These are phyloP conservation scores for Acrobasis repandana DNA, from an alignment of 2,888 invertebrate species.

Conservation along the genomic window DNA sequence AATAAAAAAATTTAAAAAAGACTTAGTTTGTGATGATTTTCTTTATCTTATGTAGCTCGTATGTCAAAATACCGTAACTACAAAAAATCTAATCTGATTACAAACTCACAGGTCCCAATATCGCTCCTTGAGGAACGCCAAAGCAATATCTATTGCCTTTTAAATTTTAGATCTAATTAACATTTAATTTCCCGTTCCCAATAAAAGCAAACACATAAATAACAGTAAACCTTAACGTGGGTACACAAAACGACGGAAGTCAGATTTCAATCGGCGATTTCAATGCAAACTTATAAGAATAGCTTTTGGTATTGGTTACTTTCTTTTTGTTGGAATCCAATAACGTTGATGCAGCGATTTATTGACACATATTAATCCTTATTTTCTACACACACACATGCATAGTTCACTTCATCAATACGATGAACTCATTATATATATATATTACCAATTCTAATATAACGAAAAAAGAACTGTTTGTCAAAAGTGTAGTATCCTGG, in stretches of 20 bases:
- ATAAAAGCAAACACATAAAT: background rate
- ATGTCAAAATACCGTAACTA: background rate
- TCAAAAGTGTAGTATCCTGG: too few relatives aligned
- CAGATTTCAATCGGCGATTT: constrained; percentile 33
- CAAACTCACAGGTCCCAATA: background rate
- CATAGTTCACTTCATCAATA: too few relatives aligned
- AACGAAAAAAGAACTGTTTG: too few relatives aligned
- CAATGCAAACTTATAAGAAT: constrained; percentile 23
- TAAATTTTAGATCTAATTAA: constrained; percentile 20
- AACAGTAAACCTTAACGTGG: background rate
- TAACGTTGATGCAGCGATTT: background rate
- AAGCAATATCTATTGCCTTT: constrained; percentile 2
- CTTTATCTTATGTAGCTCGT: too few relatives aligned
- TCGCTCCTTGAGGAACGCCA: background rate
- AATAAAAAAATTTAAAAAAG: too few relatives aligned
- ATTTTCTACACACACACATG: too few relatives aligned
- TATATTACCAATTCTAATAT: too few relatives aligned
- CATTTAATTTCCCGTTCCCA: constrained; percentile 23
- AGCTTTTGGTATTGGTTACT: constrained; percentile 11
- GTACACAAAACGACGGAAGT: constrained; percentile 27
- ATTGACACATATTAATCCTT: background rate
- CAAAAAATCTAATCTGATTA: background rate
- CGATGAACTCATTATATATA: too few relatives aligned
- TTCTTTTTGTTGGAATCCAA: constrained; percentile 7
- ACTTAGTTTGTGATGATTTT: too few relatives aligned